Conservation (phyloP, 2,888 invertebrate species). For the Rhagonycha lutea region DNA sequence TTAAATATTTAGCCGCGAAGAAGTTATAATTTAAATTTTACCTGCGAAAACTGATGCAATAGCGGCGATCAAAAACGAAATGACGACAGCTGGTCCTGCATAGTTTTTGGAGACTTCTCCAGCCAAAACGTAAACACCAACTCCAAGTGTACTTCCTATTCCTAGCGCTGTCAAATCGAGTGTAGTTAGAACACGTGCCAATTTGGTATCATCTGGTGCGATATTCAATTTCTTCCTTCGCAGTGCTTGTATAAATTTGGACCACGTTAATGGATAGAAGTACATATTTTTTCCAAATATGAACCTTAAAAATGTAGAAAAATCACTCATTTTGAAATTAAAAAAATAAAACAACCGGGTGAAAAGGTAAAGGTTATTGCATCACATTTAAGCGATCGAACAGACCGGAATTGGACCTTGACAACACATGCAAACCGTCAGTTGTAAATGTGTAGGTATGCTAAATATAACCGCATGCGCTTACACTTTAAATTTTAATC, state of each 20-base stretch:
- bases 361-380: not conserved
- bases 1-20: not conserved
- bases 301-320: not conserved
- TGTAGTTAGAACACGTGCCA: slow-evolving; percentile 77
- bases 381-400: not conserved
- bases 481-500: not conserved
- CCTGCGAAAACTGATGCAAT: slow-evolving; percentile 90
- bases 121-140: slow-evolving; percentile 89
- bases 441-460: not conserved
- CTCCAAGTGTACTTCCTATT: slow-evolving; percentile 83
- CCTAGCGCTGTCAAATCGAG: slow-evolving; percentile 84
- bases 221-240: slow-evolving; percentile 55
- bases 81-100: slow-evolving; percentile 84
- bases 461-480: not conserved
- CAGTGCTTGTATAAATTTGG: slow-evolving; percentile 42
- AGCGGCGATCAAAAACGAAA: slow-evolving; percentile 89
- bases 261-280: slow-evolving; percentile 34
- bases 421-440: not conserved
- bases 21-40: slow-evolving; percentile 47
- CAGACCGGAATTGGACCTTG: not conserved
- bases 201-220: slow-evolving; percentile 53
- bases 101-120: slow-evolving; percentile 80
- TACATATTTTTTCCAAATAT: slow-evolving; percentile 25
- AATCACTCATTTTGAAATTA: slow-evolving; percentile 10
- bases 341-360: not conserved